Evolutionary conservation across 2,113 vertebrate species (phyloP).

Genomic region (Ginglymostoma cirratum): DNA sequence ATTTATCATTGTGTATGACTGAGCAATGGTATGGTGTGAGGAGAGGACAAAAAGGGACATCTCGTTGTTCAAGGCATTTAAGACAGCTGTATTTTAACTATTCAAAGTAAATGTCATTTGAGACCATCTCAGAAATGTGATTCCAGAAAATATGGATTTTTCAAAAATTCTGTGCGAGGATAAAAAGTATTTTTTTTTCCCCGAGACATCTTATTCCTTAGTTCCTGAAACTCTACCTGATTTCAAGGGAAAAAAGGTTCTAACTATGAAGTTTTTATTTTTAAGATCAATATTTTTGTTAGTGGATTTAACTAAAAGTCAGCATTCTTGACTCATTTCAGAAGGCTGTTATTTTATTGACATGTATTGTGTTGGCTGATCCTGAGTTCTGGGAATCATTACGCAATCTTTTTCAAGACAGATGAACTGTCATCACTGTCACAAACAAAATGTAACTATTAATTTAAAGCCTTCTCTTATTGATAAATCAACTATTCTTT

Average conservation of each 20-base stretch:
- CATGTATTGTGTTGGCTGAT: not conserved
- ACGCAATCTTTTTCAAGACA: not conserved
- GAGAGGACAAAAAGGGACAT: not conserved
- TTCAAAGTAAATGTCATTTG: not conserved
- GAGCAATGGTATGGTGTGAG: not conserved
- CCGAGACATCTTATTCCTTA: not conserved
- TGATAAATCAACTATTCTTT: not conserved
- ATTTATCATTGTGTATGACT: not conserved
- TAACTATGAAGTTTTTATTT: not conserved
- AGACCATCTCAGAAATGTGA: not conserved
- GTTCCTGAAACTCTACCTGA: not conserved
- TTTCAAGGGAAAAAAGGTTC: not conserved
- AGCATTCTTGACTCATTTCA: not conserved
- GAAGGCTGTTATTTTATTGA: not conserved
- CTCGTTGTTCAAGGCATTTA: not conserved
- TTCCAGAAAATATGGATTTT: not conserved
- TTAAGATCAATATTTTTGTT: not conserved
- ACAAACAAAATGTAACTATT: not conserved
- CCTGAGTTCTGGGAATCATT: not conserved
- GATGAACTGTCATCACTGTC: not conserved
- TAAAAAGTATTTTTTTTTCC: not conserved
- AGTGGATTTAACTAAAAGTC: not conserved
- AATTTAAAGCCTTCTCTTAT: not conserved
- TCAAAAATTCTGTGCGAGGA: not conserved
- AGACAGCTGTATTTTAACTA: not conserved